Evolutionary conservation across 2,797 vertebrate species (phyloP).

Genomic region (Chloroceryle inda): DNA sequence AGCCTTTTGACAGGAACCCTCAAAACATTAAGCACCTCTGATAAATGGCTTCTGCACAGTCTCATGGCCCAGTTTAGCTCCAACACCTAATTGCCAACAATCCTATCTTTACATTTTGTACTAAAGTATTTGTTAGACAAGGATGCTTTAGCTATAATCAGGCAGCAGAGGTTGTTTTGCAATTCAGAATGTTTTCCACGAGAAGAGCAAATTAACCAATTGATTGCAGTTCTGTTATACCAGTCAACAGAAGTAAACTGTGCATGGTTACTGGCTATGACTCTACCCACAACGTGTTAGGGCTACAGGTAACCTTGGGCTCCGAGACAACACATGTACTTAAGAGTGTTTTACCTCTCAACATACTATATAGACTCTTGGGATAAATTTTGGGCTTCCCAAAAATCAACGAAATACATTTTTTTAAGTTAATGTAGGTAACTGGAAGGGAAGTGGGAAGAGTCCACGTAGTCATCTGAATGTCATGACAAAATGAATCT

Average conservation of each 20-base stretch:
- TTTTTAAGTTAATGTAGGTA: neutral
- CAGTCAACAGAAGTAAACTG: neutral
- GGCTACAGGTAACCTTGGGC: neutral
- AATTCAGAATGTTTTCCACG: neutral
- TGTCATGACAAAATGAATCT: neutral
- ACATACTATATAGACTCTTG: too few relatives aligned
- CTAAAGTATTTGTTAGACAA: neutral
- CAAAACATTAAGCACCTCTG: neutral
- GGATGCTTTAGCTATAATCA: neutral
- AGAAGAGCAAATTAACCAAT: neutral
- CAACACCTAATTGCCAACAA: neutral
- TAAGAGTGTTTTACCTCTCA: neutral
- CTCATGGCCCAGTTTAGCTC: neutral
- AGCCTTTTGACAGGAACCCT: neutral
- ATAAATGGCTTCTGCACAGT: neutral
- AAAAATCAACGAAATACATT: neutral
- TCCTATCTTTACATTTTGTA: neutral
- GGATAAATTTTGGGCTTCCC: neutral
- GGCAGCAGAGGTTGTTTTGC: neutral
- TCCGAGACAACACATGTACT: neutral
- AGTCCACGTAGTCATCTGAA: neutral
- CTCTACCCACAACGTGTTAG: neutral
- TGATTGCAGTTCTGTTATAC: neutral
- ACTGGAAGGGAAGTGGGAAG: neutral
- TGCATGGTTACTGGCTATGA: neutral